phyloP scores from a whole-genome alignment of 1,140 invertebrate species.

The Caenorhabditis latens region DNA sequence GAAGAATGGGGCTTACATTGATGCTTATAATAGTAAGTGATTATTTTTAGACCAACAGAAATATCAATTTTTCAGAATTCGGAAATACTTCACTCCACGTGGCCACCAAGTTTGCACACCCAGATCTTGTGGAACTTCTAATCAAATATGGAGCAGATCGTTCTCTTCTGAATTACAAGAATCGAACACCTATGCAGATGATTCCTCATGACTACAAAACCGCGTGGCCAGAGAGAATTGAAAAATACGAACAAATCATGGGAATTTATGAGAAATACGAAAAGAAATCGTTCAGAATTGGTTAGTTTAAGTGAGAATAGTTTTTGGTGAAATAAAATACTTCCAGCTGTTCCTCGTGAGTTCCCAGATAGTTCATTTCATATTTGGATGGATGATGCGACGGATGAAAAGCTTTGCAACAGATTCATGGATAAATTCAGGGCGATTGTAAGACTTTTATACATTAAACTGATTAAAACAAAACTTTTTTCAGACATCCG shows the following conservation, averaged over 20 bases:
- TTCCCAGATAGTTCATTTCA: neutral
- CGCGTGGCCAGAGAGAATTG: neutral
- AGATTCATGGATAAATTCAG: neutral
- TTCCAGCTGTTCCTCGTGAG: neutral
- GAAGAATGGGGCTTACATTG: neutral
- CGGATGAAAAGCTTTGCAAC: neutral
- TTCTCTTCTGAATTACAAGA: neutral
- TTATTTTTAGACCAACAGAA: neutral
- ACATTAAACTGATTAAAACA: too few species aligned
- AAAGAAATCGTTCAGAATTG: neutral
- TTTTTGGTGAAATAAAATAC: neutral
- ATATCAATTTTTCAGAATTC: neutral
- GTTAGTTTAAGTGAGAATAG: neutral
- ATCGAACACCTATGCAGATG: neutral
- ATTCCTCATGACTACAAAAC: neutral
- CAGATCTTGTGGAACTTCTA: neutral
- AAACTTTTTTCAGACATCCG: neutral
- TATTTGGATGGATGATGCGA: constrained; percentile 3
- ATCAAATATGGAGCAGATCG: constrained; percentile 8
- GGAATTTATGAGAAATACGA: neutral
- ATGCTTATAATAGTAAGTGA: constrained; percentile 4
- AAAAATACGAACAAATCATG: neutral
- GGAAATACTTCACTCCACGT: constrained; percentile 23
- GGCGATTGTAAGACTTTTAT: neutral
- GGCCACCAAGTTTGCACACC: neutral